Evolutionary conservation across 1,140 invertebrate species (phyloP).

Genomic region (Brachionus plicatilis): DNA sequence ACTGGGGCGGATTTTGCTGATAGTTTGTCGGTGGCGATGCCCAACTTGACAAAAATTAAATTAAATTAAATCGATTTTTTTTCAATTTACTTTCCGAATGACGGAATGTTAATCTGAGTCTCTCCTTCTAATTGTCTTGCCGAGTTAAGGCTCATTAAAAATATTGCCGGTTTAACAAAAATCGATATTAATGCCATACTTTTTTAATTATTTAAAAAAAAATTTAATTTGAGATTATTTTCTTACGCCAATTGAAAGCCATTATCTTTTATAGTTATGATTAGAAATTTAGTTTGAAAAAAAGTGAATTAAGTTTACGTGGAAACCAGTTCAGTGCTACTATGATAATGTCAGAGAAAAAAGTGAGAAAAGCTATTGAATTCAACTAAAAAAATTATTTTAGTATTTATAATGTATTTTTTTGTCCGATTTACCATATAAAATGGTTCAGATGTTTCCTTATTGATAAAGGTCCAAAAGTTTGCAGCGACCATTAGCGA

Average conservation of each 20-base stretch:
- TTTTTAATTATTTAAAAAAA: neutral
- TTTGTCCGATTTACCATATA: neutral
- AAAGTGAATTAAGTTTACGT: neutral
- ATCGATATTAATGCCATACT: neutral
- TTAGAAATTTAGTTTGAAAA: neutral
- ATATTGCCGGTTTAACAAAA: neutral
- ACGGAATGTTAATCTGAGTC: neutral
- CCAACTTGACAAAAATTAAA: neutral
- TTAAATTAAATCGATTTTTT: neutral
- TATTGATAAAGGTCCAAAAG: neutral
- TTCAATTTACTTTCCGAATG: constrained; percentile 11
- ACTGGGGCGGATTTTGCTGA: neutral
- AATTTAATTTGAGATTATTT: neutral
- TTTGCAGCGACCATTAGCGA: neutral
- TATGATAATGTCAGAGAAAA: neutral
- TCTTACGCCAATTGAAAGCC: constrained; percentile 22
- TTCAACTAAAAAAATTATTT: neutral
- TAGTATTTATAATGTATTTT: too few relatives aligned
- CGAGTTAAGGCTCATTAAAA: neutral
- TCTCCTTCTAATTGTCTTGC: neutral
- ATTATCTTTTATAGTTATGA: neutral
- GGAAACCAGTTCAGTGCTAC: neutral
- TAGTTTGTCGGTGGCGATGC: neutral
- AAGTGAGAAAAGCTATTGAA: neutral
- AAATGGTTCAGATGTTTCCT: constrained; percentile 19